Conservation (phyloP, 2,113 vertebrate species). For the Rhinopomastus cyanomelas region DNA sequence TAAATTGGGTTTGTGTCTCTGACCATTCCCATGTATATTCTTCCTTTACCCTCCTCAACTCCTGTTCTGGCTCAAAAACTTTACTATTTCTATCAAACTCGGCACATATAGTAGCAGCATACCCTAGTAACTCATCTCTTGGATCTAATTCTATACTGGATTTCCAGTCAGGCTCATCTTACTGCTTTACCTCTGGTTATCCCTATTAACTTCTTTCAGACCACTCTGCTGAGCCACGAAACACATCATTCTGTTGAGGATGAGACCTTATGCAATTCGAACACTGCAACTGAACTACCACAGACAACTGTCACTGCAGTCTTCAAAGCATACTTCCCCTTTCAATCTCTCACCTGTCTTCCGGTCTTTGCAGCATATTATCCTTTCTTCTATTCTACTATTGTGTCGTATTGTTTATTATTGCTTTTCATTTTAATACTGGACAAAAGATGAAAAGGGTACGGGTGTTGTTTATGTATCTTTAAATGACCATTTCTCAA, state of each 20-base stretch:
- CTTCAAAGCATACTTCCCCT: background rate
- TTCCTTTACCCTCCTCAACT: background rate
- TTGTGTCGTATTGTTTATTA: background rate
- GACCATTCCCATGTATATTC: background rate
- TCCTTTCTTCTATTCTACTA: background rate
- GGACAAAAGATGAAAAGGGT: background rate
- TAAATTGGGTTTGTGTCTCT: background rate
- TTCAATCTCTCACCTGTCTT: background rate
- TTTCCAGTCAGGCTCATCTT: background rate
- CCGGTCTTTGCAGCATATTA: background rate
- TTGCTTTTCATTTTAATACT: background rate
- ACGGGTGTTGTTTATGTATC: background rate
- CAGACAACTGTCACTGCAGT: background rate
- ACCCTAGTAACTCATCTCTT: background rate
- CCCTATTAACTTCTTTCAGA: background rate
- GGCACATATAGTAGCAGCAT: background rate
- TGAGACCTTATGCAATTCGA: background rate
- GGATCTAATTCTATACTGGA: background rate
- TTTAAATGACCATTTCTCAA: constrained; percentile 16
- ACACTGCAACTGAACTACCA: background rate
- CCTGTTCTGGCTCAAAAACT: background rate
- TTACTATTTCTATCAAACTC: background rate
- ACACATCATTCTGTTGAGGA: background rate
- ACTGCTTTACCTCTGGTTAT: background rate
- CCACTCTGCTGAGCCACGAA: background rate